phyloP scores from a whole-genome alignment of 1,140 invertebrate species.

The Parasteatoda tepidariorum region DNA sequence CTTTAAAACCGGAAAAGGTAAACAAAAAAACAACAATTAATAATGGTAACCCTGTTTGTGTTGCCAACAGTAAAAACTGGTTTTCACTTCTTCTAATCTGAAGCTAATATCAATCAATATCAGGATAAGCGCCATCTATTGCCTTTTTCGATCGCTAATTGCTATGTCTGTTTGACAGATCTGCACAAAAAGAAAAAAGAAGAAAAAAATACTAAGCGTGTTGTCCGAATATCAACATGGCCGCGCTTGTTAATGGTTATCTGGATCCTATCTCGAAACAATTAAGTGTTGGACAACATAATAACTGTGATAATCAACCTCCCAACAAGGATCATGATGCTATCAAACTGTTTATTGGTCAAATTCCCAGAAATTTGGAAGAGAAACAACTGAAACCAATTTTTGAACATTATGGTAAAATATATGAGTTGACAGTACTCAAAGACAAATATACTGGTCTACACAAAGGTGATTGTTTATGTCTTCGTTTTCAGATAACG shows the following conservation, averaged over 20 bases:
- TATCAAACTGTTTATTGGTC: slow-evolving; percentile 91
- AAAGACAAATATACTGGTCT: slow-evolving; percentile 94
- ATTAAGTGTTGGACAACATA: slow-evolving; percentile 39
- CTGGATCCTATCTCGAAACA: slow-evolving; percentile 49
- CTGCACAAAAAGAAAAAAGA: too few relatives aligned
- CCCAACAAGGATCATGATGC: slow-evolving; percentile 73
- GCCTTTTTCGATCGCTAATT: too few relatives aligned
- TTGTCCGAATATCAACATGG: slow-evolving; percentile 47
- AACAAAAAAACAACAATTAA: too few relatives aligned
- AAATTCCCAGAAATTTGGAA: slow-evolving; percentile 90
- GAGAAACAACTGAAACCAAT: slow-evolving; percentile 89
- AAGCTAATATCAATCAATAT: too few relatives aligned
- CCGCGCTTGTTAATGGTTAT: slow-evolving; percentile 54
- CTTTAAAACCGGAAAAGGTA: too few relatives aligned
- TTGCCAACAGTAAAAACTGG: too few relatives aligned
- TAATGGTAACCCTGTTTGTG: too few relatives aligned
- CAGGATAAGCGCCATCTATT: too few relatives aligned
- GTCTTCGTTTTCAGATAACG: too few relatives aligned
- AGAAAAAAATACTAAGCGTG: slow-evolving; percentile 12
- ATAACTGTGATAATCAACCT: slow-evolving; percentile 23
- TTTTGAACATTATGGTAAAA: slow-evolving; percentile 93
- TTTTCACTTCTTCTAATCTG: too few relatives aligned
- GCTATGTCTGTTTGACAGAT: too few relatives aligned
- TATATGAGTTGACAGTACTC: slow-evolving; percentile 92
- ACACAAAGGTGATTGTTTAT: slow-evolving; percentile 82